Evolutionary conservation across 2,113 vertebrate genomes (phyloP).

Genomic region (Oncorhynchus nerka): DNA sequence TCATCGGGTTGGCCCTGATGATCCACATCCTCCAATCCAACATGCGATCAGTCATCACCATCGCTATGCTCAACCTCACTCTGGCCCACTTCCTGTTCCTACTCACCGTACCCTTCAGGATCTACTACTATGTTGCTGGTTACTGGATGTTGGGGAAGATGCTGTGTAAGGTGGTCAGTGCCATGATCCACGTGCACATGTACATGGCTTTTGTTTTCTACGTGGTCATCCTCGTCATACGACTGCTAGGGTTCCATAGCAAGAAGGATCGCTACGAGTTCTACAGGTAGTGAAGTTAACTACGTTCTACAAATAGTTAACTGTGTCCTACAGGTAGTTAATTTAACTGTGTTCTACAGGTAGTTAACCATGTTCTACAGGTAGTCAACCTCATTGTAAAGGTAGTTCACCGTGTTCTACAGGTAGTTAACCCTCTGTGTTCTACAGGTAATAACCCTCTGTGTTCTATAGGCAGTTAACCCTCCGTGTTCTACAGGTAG

Average conservation of each 20-base stretch:
- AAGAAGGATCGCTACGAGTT: conserved; percentile 72
- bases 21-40: conserved; percentile 78
- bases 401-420: too few relatives aligned
- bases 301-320: too few relatives aligned
- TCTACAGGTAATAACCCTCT: too few relatives aligned
- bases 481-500: too few relatives aligned
- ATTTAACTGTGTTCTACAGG: too few relatives aligned
- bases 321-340: too few relatives aligned
- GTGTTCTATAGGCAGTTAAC: too few relatives aligned
- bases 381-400: too few relatives aligned
- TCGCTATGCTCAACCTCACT: conserved; percentile 84
- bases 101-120: conserved; percentile 85
- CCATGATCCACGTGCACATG: conserved; percentile 90
- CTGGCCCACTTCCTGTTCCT: conserved; percentile 84
- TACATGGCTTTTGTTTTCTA: conserved; percentile 89
- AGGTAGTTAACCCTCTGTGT: too few relatives aligned
- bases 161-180: conserved; percentile 81
- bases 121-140: conserved; percentile 72
- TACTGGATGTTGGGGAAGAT: conserved; percentile 58
- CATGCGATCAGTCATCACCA: conserved; percentile 79
- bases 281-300: conserved; percentile 38
- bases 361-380: too few relatives aligned
- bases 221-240: conserved; percentile 76
- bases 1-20: conserved; percentile 72
- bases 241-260: conserved; percentile 79